Conservation (phyloP, 1,140 invertebrate species). For the Octopus bimaculoides region DNA sequence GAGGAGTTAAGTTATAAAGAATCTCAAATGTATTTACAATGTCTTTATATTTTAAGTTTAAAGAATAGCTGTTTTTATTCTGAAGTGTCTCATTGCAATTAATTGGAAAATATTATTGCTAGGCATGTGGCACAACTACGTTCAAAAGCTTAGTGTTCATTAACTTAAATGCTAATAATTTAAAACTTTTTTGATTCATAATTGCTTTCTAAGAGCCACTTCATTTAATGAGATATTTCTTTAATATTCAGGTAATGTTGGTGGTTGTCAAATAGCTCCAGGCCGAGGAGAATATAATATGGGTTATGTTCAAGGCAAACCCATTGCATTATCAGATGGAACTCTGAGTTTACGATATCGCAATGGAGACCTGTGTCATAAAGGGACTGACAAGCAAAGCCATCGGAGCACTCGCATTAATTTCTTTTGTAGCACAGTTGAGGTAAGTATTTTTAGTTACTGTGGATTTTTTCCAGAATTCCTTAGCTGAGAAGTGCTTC, state of each 20-base stretch:
- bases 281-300: constrained; percentile 32
- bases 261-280: constrained; percentile 40
- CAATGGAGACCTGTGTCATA: constrained; percentile 42
- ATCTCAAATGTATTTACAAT: no score
- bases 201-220: not conserved
- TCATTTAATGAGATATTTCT: constrained; percentile 13
- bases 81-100: no score
- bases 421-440: constrained; percentile 37
- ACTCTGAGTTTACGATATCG: constrained; percentile 38
- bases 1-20: no score
- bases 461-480: no score
- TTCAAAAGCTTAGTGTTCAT: not conserved
- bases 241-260: constrained; percentile 39
- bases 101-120: no score
- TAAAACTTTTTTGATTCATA: not conserved
- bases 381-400: constrained; percentile 27
- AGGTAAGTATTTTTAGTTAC: constrained; percentile 26
- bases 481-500: no score
- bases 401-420: constrained; percentile 43
- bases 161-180: not conserved
- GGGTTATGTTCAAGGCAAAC: constrained; percentile 48
- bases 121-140: no score
- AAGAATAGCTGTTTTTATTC: no score
- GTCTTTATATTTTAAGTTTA: no score
- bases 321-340: constrained; percentile 35